phyloP scores from a whole-genome alignment of 1,140 invertebrate genomes.

The Dreissena polymorpha region DNA sequence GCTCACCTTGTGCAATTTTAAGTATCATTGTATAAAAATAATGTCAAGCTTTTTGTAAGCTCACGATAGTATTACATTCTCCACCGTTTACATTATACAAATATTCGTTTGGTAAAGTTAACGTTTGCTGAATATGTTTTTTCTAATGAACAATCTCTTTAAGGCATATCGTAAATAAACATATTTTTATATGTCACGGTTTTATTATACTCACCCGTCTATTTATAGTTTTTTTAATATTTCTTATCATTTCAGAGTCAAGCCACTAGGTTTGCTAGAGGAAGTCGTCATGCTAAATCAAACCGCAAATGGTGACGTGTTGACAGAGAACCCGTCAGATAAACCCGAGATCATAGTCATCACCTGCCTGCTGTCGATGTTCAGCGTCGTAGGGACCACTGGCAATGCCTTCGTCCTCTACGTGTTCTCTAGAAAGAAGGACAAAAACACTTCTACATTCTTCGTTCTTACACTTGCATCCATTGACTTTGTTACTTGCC shows the following conservation, averaged over 20 bases:
- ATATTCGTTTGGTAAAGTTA: neutral
- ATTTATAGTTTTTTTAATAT: neutral
- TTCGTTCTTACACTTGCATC: slow-evolving; percentile 76
- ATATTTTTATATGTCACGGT: neutral
- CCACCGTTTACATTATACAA: neutral
- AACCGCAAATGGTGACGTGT: slow-evolving; percentile 28
- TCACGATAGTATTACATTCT: no score
- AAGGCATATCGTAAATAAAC: neutral
- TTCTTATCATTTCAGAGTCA: neutral
- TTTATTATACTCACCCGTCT: neutral
- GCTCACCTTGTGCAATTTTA: no score
- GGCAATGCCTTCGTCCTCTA: slow-evolving; percentile 78
- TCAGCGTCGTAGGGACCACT: slow-evolving; percentile 71
- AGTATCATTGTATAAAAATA: no score
- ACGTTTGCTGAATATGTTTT: neutral
- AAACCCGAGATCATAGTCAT: slow-evolving; percentile 61
- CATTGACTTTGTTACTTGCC: slow-evolving; percentile 75
- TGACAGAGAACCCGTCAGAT: slow-evolving; percentile 46
- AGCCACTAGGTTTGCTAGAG: neutral
- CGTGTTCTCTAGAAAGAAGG: slow-evolving; percentile 76
- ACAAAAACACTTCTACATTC: slow-evolving; percentile 76
- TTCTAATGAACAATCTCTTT: neutral
- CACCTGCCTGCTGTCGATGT: slow-evolving; percentile 58
- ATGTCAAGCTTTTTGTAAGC: no score
- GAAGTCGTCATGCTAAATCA: slow-evolving; percentile 24